Base-by-base conservation (phyloP, 92 coral and sea anemone species). In the Bergia puertoricense region DNA sequence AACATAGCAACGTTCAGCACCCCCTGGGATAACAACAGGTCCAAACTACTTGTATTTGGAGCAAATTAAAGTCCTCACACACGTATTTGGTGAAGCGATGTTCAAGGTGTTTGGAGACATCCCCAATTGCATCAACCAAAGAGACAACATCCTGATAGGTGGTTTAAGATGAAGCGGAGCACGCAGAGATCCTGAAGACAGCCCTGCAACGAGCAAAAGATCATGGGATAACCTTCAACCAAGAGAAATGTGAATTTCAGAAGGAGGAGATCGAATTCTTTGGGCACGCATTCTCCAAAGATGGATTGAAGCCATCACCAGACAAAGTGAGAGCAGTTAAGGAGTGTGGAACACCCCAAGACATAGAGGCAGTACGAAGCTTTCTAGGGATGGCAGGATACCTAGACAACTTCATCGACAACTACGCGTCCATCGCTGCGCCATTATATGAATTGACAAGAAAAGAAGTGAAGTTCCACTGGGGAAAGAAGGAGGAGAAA, bases 161-260 rank as follows among this genome's bases (percentile, higher is more conserved):
- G 91, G 93, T 62, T 30, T 16, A 86, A 56, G 40, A 88, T 81
- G 16, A 76, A 43, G 88, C 79, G 11, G 91, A 93, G 73, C 92
- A 93, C 85, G 86, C 85, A 76, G 44, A 89, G 62, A 90, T 88
- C 66, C 74, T 83, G 20, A 88, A 87, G 51, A 45, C 88, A 54
- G 91, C 89, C 20, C 81, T 87, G 9, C 94, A 94, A 76, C 74
- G 89, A 86, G 95, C 94, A 10, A 89, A 79, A 38, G 92, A 92
- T 72, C 90, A 66, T 77, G 86, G 92, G 8, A 79, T 94, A 88
- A 93, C 96, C 4, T 85, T 91, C 87, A 93, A 93, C 83, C 88
- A 57, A 1, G 91, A 89, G 46, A 93, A 93, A 72, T 88, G 94
- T 62, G 91, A 88, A 71, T 93, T 89, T 72, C 93, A 93, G 3